phyloP scores from a whole-genome alignment of 2,113 vertebrate genomes.

The Cryptotis parvus region DNA sequence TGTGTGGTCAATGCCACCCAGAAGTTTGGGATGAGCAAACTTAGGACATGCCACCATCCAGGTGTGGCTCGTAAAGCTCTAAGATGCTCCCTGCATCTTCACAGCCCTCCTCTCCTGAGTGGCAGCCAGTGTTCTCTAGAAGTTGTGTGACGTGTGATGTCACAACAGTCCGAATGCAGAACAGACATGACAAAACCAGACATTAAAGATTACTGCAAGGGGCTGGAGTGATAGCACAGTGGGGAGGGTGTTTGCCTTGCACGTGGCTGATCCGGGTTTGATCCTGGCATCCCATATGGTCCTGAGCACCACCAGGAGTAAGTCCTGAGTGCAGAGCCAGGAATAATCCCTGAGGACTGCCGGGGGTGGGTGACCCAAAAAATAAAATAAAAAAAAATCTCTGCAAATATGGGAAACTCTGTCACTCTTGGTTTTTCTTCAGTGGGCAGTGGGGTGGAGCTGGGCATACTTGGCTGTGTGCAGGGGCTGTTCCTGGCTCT shows the following conservation, averaged over 20 bases:
- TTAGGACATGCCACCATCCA: not conserved
- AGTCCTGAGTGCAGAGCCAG: too few relatives aligned
- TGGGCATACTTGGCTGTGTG: too few relatives aligned
- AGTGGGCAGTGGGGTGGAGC: too few relatives aligned
- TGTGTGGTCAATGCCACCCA: not conserved
- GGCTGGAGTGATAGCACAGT: too few relatives aligned
- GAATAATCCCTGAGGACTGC: too few relatives aligned
- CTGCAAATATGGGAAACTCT: not conserved
- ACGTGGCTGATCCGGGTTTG: too few relatives aligned
- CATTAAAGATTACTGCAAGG: conserved; percentile 6
- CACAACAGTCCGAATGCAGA: not conserved
- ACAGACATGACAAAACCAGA: not conserved
- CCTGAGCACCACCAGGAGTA: too few relatives aligned
- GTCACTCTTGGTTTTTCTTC: not conserved
- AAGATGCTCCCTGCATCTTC: not conserved
- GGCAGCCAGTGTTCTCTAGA: not conserved
- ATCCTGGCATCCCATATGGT: too few relatives aligned
- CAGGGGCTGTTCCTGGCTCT: too few relatives aligned
- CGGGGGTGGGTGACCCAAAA: too few relatives aligned
- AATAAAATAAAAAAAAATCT: too few relatives aligned
- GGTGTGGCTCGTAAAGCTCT: not conserved
- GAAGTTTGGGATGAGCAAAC: not conserved
- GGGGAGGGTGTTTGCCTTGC: too few relatives aligned
- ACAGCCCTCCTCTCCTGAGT: not conserved
- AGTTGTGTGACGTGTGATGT: not conserved